Evolutionary conservation across 1,140 invertebrate species (phyloP), one percentile per base, ranked within the genome.

Genomic region (Bombus superbus): DNA sequence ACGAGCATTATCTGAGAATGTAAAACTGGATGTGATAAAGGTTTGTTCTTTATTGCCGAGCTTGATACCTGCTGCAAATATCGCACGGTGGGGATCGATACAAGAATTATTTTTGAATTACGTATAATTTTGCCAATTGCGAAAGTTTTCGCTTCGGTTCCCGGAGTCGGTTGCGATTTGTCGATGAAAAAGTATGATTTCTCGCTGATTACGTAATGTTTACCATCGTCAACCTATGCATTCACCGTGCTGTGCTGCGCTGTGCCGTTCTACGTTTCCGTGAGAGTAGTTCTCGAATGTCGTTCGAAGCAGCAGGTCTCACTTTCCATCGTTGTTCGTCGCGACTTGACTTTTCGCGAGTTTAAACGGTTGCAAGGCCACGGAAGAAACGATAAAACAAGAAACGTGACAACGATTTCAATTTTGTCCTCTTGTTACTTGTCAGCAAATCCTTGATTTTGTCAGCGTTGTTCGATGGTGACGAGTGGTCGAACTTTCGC

Each of bases 171-270:
- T 53, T 2, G 18, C 2, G 13, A 32, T 44, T 57, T 13, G 69
- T 18, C 64, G 28, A 9, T 53, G 13, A 59, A 83, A 85, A 81
- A 78, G 68, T 68, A 40, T 59, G 69, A 89, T 81, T 88, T 83
- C 74, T 79, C 57, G 32, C 0, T 18, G 73, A 66, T 88, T 88
- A 71, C 73, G 64, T 77, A 86, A 86, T 64, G 47, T 87, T 87
- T 88, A 77, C 53, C 38, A 44, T 77, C 69, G 62, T 40, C 69
- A 3, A 88, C 28, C 74, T 86, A 62, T 73, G n/a, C 22, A 76
- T 81, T 44, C 57, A 66, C 40, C 25, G 44, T n/a, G 32, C 59
- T 69, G 44, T 53, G 47, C 47, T 69, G 44, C 22, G 47, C 47
- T 53, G 18, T 47, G 69, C 40, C 40, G 53, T 69, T 84, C 57